Conservation (phyloP, 2,113 vertebrate species). For the Garra rufa region DNA sequence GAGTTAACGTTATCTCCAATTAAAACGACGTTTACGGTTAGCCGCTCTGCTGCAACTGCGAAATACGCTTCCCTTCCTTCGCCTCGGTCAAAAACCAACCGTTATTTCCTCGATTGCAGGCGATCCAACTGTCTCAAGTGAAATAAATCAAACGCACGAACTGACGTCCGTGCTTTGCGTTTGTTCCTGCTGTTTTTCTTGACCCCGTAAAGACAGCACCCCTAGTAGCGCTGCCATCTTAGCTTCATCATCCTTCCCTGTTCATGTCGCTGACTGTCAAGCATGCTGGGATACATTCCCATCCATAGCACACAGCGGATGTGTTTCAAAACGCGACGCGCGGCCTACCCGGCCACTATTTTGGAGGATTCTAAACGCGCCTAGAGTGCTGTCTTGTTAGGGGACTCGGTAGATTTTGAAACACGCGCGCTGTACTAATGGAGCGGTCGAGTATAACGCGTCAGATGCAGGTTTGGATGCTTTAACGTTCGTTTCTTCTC, state of each 20-base stretch:
- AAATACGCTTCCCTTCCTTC: constrained; percentile 56
- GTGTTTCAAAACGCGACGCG: not conserved
- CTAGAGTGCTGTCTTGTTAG: not conserved
- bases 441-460: constrained; percentile 5
- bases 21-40: constrained; percentile 47
- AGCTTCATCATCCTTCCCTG: constrained; percentile 77
- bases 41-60: constrained; percentile 68
- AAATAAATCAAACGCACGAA: constrained; percentile 38
- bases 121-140: constrained; percentile 47
- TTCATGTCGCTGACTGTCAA: constrained; percentile 65
- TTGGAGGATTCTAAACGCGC: not conserved
- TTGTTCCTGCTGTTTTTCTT: constrained; percentile 68
- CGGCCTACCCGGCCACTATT: not conserved
- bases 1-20: constrained; percentile 49
- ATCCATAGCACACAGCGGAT: constrained; percentile 27
- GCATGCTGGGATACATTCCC: constrained; percentile 77
- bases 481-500: not conserved
- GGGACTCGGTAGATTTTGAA: not conserved
- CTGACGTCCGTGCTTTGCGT: constrained; percentile 53
- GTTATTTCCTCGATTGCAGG: constrained; percentile 29
- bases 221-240: constrained; percentile 86
- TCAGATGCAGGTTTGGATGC: constrained; percentile 9
- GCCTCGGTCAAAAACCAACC: constrained; percentile 57
- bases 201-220: constrained; percentile 69
- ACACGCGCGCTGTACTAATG: not conserved